Conservation (phyloP, 2,113 vertebrate species). For the Uria aalge region DNA sequence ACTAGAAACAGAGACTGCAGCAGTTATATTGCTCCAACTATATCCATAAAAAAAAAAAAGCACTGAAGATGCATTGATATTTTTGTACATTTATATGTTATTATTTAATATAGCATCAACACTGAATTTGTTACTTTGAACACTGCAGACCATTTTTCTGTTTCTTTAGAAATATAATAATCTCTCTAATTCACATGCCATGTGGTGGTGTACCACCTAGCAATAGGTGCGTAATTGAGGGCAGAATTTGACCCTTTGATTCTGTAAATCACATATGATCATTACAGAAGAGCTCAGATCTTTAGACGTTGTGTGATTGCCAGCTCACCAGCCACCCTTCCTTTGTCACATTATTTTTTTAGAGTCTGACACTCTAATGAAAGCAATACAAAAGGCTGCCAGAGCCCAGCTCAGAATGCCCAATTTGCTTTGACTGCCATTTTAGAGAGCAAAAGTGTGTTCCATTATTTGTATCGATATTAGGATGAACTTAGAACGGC, state of each 20-base stretch:
- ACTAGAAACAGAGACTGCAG: neutral
- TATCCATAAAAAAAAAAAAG: neutral
- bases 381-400: slow-evolving; percentile 66
- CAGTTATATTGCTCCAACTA: neutral
- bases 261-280: slow-evolving; percentile 60
- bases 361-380: slow-evolving; percentile 67
- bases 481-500: neutral
- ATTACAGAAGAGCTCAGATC: slow-evolving; percentile 55
- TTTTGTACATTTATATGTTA: neutral
- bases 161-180: slow-evolving; percentile 44
- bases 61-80: neutral
- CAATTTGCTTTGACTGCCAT: slow-evolving; percentile 66
- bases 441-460: slow-evolving; percentile 50
- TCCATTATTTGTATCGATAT: slow-evolving; percentile 36
- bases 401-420: slow-evolving; percentile 64
- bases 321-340: slow-evolving; percentile 59
- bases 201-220: slow-evolving; percentile 31
- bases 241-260: slow-evolving; percentile 67
- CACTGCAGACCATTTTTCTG: neutral
- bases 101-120: slow-evolving; percentile 12
- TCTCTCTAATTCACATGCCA: slow-evolving; percentile 46
- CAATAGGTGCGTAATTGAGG: slow-evolving; percentile 55
- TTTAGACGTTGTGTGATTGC: slow-evolving; percentile 46
- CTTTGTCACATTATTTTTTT: slow-evolving; percentile 66
- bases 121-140: slow-evolving; percentile 25